Base-by-base conservation (phyloP, 2,888 invertebrate genomes). In the Drosophila pseudotalamancana region DNA sequence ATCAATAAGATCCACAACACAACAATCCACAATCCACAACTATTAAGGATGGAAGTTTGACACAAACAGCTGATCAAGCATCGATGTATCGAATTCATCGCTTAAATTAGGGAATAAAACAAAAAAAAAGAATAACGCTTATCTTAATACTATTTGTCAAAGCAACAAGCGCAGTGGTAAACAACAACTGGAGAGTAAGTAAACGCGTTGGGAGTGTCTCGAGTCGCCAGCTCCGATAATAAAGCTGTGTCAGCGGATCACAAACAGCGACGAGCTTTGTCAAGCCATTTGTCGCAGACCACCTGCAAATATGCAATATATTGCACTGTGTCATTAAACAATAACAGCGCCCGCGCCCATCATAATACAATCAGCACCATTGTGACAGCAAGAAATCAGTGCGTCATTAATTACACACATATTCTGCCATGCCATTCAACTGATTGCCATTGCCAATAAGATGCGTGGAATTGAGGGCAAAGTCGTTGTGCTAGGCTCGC, bases 391-490 rank as follows among this genome's bases (percentile, higher is more conserved):
- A 49, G 43, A 49, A 45, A 34, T 12, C 16, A 35, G 16, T 9
- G 48, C 48, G n/a, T 39, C 42, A 37, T 19, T 23, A 14, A 31
- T 12, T 29, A 18, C 31, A 60, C 21, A 46, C 12, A 12, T 11
- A 11, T 1, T 19, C 40, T 42, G 68, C 53, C 27, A 77, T 76
- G 75, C 23, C 65, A 60, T 32, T 31, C 57, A 53, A 63, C 65
- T 77, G 60, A 77, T 27, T 67, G 61, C 32, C 37, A 48, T 31
- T 25, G 48, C 14, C 59, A 49, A 55, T 49, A 82, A 72, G 63
- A 96, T 96, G 96, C 95, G 94, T 91, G 94, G 94, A 68, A 93
- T 96, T 72, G 95, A 95, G 90, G 97, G 95, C 63, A 97, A 97
- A 94, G 95, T 97, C 49, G 97, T 97, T 48, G 95, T 97, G 72